phyloP scores from a whole-genome alignment of 2,797 vertebrate genomes.

The Dromococcyx pavoninus region DNA sequence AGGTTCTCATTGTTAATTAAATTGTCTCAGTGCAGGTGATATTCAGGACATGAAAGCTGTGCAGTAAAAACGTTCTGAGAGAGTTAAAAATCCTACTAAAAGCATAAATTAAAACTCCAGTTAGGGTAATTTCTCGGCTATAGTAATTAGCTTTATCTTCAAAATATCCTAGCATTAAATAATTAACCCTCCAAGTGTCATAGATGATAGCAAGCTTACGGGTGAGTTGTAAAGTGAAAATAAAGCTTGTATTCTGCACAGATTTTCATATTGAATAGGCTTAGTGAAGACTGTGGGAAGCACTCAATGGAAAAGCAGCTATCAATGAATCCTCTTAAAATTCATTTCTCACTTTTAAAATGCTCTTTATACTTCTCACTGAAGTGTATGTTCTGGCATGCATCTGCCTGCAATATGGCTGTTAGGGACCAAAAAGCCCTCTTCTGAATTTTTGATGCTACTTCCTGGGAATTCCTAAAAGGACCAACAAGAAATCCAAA shows the following conservation, averaged over 20 bases:
- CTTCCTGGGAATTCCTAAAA: not conserved
- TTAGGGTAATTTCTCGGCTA: not conserved
- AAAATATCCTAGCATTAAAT: not conserved
- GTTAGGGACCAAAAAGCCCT: not conserved
- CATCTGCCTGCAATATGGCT: not conserved
- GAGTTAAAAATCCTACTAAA: not conserved
- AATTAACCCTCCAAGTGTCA: not conserved
- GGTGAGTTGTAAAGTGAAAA: not conserved
- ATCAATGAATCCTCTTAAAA: not conserved
- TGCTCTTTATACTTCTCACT: not conserved
- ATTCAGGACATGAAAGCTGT: not conserved
- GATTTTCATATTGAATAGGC: not conserved
- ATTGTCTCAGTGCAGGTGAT: conserved; percentile 20
- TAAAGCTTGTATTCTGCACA: not conserved
- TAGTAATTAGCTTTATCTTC: not conserved
- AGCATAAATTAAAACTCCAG: not conserved
- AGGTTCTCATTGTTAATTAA: conserved; percentile 17
- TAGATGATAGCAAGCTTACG: not conserved
- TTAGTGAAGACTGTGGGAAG: not conserved
- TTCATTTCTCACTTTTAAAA: not conserved
- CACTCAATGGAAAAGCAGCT: not conserved
- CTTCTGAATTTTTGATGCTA: not conserved
- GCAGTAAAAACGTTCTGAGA: not conserved
- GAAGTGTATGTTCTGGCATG: not conserved
- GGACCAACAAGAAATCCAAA: not conserved